phyloP scores from a whole-genome alignment of 1,140 invertebrate species.

The Archivesica marissinica region DNA sequence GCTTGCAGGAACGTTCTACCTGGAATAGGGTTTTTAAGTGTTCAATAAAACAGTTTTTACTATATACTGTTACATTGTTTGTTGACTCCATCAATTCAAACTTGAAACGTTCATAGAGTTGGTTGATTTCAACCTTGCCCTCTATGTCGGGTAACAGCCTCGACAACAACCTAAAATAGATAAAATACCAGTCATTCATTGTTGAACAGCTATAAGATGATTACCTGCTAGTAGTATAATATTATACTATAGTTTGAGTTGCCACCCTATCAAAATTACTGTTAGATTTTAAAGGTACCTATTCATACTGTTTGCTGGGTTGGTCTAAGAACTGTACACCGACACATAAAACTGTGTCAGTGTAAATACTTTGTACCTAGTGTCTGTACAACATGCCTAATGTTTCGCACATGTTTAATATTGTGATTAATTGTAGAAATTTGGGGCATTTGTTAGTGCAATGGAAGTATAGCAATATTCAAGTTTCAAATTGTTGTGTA shows the following conservation, averaged over 20 bases:
- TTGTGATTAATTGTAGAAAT: too few relatives aligned
- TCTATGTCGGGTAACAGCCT: neutral
- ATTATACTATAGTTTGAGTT: neutral
- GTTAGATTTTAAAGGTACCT: neutral
- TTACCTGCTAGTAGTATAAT: too few relatives aligned
- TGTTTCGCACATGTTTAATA: too few relatives aligned
- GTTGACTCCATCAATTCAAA: neutral
- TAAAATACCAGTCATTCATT: neutral
- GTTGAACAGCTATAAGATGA: too few relatives aligned
- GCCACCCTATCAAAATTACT: neutral
- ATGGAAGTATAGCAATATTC: too few relatives aligned
- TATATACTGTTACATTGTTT: neutral
- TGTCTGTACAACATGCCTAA: too few relatives aligned
- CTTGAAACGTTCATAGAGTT: constrained; percentile 17
- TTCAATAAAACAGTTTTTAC: neutral
- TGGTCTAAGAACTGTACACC: neutral
- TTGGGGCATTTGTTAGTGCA: too few relatives aligned
- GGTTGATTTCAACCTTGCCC: constrained; percentile 19
- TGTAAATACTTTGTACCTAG: neutral
- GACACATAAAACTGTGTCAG: neutral
- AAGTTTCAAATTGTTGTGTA: too few relatives aligned
- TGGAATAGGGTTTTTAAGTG: too few relatives aligned
- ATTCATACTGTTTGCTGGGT: neutral
- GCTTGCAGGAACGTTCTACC: too few relatives aligned
- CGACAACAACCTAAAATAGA: constrained; percentile 13